phyloP scores from a whole-genome alignment of 2,797 vertebrate genomes.

The Spheniscus humboldti region DNA sequence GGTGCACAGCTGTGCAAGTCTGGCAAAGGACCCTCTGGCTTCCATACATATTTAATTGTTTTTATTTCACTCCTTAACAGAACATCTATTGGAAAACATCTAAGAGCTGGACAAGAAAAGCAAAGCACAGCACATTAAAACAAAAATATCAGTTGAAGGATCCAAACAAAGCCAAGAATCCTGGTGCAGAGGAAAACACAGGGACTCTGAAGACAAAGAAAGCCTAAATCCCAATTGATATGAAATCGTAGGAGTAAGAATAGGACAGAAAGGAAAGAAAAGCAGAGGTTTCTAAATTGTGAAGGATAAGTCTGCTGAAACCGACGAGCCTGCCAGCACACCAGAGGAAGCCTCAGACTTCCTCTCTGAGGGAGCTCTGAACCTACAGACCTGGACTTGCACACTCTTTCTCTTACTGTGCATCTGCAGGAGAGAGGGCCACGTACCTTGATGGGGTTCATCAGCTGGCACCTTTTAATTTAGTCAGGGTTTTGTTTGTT shows the following conservation, averaged over 20 bases:
- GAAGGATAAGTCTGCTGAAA: background rate
- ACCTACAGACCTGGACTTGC: background rate
- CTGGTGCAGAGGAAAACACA: background rate
- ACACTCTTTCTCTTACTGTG: background rate
- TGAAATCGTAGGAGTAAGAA: background rate
- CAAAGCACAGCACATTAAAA: background rate
- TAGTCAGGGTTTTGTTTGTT: background rate
- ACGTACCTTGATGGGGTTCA: rapidly evolving
- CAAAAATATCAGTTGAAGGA: background rate
- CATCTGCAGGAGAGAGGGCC: background rate
- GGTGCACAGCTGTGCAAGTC: conserved; percentile 8
- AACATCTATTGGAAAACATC: background rate
- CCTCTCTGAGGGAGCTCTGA: conserved; percentile 19
- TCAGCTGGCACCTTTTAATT: background rate
- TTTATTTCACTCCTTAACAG: background rate
- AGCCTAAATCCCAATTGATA: background rate
- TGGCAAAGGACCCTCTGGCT: background rate
- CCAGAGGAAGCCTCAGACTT: conserved; percentile 16
- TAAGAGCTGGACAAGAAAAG: background rate
- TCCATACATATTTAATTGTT: background rate
- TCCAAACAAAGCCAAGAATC: background rate
- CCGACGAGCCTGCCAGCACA: conserved; percentile 2
- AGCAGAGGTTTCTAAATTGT: background rate
- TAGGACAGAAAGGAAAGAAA: conserved; percentile 4
- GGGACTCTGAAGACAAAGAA: background rate